These are phyloP conservation scores for Heliconius ethilla DNA, from an alignment of 2,888 invertebrate genomes.

Conservation along the genomic window DNA sequence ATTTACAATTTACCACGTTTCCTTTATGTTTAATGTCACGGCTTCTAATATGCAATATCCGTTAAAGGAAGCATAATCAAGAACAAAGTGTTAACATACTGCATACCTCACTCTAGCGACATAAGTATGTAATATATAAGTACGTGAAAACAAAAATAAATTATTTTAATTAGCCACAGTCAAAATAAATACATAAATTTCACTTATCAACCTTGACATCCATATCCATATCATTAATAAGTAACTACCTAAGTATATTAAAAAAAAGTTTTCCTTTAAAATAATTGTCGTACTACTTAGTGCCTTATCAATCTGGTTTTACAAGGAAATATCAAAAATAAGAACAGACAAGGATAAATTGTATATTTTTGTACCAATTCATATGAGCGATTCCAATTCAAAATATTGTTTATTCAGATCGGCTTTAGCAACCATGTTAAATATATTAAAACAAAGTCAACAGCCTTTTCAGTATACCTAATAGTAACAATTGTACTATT, in stretches of 20 bases:
- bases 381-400: background rate
- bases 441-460: too few relatives aligned
- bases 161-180: background rate
- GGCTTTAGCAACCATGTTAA: too few relatives aligned
- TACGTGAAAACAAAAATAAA: background rate
- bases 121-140: too few relatives aligned
- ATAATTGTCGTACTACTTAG: background rate
- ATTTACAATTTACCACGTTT: too few relatives aligned
- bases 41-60: too few relatives aligned
- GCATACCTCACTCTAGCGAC: too few relatives aligned
- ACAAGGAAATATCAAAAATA: conserved; percentile 1
- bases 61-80: too few relatives aligned
- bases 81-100: too few relatives aligned
- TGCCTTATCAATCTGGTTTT: background rate
- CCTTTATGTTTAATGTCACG: too few relatives aligned
- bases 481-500: too few relatives aligned
- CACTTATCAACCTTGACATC: background rate
- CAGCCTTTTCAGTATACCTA: too few relatives aligned
- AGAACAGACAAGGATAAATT: background rate
- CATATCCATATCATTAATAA: background rate
- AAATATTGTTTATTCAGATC: too few relatives aligned
- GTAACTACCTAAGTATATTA: background rate
- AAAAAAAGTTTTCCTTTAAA: background rate
- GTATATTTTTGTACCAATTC: background rate
- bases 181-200: background rate